Evolutionary conservation across 92 coral and sea anemone species (phyloP).

Genomic region (Umimayanthus chanpuru): DNA sequence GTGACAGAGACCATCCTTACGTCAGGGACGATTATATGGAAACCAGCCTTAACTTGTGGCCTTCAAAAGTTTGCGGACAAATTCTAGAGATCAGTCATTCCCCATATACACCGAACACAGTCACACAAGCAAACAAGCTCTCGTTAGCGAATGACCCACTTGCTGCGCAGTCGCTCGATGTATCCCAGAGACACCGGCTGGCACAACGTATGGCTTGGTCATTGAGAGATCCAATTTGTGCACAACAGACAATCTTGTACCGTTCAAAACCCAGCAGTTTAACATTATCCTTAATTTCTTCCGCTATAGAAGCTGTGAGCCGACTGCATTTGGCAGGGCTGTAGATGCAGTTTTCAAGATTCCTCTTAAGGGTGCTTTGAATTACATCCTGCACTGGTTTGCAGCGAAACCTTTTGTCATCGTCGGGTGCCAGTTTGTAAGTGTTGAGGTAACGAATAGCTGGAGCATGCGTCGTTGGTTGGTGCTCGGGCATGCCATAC

Average conservation of each 20-base stretch:
- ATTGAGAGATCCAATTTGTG: constrained; percentile 80
- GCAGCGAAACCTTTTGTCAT: constrained; percentile 70
- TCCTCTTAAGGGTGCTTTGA: constrained; percentile 61
- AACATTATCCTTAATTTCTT: constrained; percentile 82
- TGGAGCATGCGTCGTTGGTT: neutral
- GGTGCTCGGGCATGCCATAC: constrained; percentile 11
- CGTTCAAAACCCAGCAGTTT: constrained; percentile 86
- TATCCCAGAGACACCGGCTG: constrained; percentile 96
- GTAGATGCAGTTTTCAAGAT: constrained; percentile 69
- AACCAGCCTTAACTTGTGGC: no score
- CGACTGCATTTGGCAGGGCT: constrained; percentile 71
- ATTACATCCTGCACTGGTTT: constrained; percentile 81
- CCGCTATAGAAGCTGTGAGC: constrained; percentile 71
- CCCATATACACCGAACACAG: constrained; percentile 91
- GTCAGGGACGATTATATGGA: no score
- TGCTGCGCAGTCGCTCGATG: constrained; percentile 73
- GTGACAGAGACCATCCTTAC: no score
- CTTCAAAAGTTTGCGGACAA: no score
- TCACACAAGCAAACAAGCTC: constrained; percentile 87
- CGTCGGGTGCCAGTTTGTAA: constrained; percentile 80
- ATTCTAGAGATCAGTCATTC: constrained; percentile 42
- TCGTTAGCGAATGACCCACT: constrained; percentile 80
- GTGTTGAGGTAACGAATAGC: constrained; percentile 69
- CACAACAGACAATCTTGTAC: constrained; percentile 87
- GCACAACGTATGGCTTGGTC: constrained; percentile 85